These are phyloP conservation scores for Amphiprion ocellaris DNA, from an alignment of 2,113 vertebrate genomes.

Conservation along the genomic window DNA sequence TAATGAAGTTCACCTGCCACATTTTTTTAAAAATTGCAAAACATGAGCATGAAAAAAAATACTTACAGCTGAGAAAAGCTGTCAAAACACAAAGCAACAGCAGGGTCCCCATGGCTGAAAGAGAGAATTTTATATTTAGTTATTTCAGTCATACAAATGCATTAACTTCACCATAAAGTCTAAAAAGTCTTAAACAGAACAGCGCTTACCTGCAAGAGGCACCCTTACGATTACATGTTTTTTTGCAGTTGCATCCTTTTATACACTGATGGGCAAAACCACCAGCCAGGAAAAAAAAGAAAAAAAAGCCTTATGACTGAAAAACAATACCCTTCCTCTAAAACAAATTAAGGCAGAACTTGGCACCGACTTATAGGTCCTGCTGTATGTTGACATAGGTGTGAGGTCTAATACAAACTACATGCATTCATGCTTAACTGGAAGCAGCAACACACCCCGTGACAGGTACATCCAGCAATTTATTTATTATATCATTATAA, in stretches of 20 bases:
- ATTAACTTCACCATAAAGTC: background rate
- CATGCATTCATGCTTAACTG: background rate
- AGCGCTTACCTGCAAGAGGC: slow-evolving; percentile 46
- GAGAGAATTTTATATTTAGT: slow-evolving; percentile 21
- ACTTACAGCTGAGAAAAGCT: slow-evolving; percentile 66
- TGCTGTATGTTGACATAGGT: slow-evolving; percentile 61
- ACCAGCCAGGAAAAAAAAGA: slow-evolving; percentile 23
- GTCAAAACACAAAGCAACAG: slow-evolving; percentile 63
- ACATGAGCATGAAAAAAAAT: background rate
- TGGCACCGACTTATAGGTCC: slow-evolving; percentile 16
- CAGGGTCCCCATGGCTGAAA: slow-evolving; percentile 70
- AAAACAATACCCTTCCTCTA: slow-evolving; percentile 40
- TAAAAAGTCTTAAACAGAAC: background rate
- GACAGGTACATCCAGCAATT: background rate
- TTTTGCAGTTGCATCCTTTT: slow-evolving; percentile 36
- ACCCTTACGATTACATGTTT: background rate
- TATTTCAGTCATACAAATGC: background rate
- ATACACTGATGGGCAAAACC: slow-evolving; percentile 29
- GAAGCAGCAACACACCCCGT: slow-evolving; percentile 13
- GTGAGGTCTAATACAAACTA: slow-evolving; percentile 25
- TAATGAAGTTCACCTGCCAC: too few species aligned
- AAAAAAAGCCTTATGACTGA: background rate
- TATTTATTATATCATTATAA: too few species aligned
- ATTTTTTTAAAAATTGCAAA: background rate
- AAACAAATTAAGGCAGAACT: slow-evolving; percentile 64